Evolutionary conservation across 2,888 invertebrate species (phyloP).

Genomic region (Yponomeuta cagnagella): DNA sequence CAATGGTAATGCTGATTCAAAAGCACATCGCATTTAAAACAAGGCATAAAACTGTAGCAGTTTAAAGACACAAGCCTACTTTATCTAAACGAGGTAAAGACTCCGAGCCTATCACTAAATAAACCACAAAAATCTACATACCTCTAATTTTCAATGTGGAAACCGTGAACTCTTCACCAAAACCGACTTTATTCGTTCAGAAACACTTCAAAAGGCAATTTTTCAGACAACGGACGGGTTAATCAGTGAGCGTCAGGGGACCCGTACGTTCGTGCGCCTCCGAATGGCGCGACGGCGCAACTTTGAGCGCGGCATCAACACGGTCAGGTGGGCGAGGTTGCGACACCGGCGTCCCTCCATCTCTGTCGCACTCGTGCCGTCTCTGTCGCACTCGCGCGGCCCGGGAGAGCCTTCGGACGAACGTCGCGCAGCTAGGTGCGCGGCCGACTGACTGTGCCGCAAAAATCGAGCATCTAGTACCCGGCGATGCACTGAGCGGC

Average conservation of each 20-base stretch:
- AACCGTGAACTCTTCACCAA: constrained; percentile 28
- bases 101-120: not conserved
- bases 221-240: constrained; percentile 52
- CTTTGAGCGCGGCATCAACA: constrained; percentile 75
- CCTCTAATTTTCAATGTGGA: constrained; percentile 34
- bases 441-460: constrained; percentile 66
- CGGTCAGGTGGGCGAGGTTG: constrained; percentile 77
- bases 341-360: constrained; percentile 66
- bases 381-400: constrained; percentile 53
- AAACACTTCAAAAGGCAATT: constrained; percentile 16
- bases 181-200: not conserved
- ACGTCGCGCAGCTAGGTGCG: constrained; percentile 75
- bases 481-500: constrained; percentile 44
- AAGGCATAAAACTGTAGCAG: not conserved
- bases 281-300: constrained; percentile 76
- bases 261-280: constrained; percentile 70
- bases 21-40: constrained; percentile 1
- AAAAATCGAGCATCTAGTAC: constrained; percentile 43
- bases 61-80: not conserved
- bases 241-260: constrained; percentile 57
- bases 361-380: constrained; percentile 41
- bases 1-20: constrained; percentile 26
- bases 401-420: constrained; percentile 55
- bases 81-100: constrained; percentile 24
- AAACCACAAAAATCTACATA: constrained; percentile 42